Conservation (phyloP, 2,113 vertebrate species). For the Prionailurus viverrinus region DNA sequence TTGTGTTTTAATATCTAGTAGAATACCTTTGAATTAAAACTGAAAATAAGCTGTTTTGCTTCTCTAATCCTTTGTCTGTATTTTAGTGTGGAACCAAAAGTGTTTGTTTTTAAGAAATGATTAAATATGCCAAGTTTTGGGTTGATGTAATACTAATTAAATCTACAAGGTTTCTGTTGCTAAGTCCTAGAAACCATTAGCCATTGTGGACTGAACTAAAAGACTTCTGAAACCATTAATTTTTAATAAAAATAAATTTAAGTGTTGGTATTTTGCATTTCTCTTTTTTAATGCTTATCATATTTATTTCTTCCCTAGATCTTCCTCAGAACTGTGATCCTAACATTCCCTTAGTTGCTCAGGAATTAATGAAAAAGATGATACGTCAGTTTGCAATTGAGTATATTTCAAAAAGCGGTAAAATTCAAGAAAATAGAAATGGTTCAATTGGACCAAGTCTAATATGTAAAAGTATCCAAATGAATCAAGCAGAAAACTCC, state of each 20-base stretch:
- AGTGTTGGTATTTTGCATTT: slow-evolving; percentile 37
- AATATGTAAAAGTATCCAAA: slow-evolving; percentile 90
- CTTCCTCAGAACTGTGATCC: slow-evolving; percentile 96
- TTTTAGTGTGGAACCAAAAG: slow-evolving; percentile 52
- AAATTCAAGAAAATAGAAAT: slow-evolving; percentile 93
- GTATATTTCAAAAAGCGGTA: slow-evolving; percentile 97
- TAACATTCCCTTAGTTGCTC: slow-evolving; percentile 98
- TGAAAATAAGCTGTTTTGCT: slow-evolving; percentile 22
- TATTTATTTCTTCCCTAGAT: slow-evolving; percentile 90
- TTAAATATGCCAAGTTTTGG: background rate
- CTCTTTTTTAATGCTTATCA: slow-evolving; percentile 70
- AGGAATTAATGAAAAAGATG: slow-evolving; percentile 99
- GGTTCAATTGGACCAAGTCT: slow-evolving; percentile 91
- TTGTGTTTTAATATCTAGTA: slow-evolving; percentile 38
- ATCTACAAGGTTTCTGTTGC: background rate
- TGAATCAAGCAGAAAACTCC: slow-evolving; percentile 90
- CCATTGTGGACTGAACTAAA: background rate
- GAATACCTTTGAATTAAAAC: slow-evolving; percentile 44
- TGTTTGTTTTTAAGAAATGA: slow-evolving; percentile 46
- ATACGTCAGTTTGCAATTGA: slow-evolving; percentile 99
- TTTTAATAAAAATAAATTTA: slow-evolving; percentile 54
- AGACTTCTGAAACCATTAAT: slow-evolving; percentile 55
- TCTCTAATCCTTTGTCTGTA: slow-evolving; percentile 26
- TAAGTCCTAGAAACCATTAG: background rate
- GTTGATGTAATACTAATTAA: background rate